Conservation (phyloP, 1,140 invertebrate species). For the Papilio xuthus region DNA sequence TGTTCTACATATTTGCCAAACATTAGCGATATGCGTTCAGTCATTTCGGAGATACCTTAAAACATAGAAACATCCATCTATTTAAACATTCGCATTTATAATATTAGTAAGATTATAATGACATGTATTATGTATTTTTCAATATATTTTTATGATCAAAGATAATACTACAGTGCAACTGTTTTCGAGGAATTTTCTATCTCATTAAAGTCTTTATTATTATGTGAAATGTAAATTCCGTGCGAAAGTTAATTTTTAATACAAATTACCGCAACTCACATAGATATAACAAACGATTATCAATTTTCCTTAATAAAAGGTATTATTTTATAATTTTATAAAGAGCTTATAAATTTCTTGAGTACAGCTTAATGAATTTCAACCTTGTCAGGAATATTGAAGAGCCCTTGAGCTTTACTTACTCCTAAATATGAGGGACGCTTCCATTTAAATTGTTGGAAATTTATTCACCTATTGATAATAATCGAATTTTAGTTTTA, state of each 20-base stretch:
- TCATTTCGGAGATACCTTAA: no score
- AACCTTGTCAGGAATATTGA: conserved; percentile 36
- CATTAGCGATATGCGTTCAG: no score
- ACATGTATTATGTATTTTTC: no score
- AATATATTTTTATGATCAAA: no score
- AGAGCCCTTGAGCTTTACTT: conserved; percentile 36
- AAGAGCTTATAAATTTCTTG: conserved; percentile 14
- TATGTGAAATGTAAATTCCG: background rate
- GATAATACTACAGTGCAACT: no score
- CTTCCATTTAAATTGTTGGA: background rate
- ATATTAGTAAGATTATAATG: no score
- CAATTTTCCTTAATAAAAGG: background rate
- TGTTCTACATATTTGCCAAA: no score
- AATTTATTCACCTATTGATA: conserved; percentile 14
- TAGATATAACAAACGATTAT: background rate
- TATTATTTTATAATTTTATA: conserved; percentile 27
- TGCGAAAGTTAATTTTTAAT: background rate
- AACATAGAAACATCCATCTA: no score
- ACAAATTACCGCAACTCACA: background rate
- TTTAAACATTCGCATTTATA: no score
- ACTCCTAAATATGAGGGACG: background rate
- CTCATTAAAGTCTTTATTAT: background rate
- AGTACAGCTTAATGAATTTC: conserved; percentile 25
- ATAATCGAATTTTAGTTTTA: no score
- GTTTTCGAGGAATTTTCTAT: background rate